Conservation (phyloP, 2,888 invertebrate genomes). For the Sisyra nigra region DNA sequence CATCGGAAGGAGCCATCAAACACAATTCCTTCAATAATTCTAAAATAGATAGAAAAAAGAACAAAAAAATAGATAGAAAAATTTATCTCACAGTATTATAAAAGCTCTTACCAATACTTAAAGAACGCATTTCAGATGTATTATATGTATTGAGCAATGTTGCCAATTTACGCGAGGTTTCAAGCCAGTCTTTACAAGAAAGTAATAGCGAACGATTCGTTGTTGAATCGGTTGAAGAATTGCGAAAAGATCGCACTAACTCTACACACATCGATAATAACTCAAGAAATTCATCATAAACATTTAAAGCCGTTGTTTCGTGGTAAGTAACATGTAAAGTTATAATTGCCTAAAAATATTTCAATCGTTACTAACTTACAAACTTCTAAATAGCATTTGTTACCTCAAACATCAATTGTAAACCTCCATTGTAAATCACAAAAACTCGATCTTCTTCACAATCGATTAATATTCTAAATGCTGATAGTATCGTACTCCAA, state of each 20-base stretch:
- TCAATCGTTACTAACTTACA: conserved; percentile 4
- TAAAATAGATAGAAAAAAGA: conserved; percentile 18
- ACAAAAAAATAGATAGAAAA: neutral
- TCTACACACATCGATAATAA: conserved; percentile 63
- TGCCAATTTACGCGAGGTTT: conserved; percentile 71
- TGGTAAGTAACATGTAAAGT: conserved; percentile 88
- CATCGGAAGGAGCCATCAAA: conserved; percentile 60
- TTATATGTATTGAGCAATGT: conserved; percentile 81
- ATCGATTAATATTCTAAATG: conserved; percentile 76
- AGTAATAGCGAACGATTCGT: conserved; percentile 32
- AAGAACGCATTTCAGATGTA: conserved; percentile 64
- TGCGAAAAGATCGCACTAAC: conserved; percentile 51
- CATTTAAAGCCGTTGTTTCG: conserved; percentile 81
- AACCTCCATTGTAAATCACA: conserved; percentile 79
- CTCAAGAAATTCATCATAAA: conserved; percentile 69
- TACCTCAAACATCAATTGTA: conserved; percentile 66
- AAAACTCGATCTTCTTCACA: conserved; percentile 77
- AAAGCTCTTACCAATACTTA: conserved; percentile 51
- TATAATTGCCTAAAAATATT: conserved; percentile 55
- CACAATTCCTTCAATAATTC: conserved; percentile 66
- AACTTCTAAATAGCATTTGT: conserved; percentile 9
- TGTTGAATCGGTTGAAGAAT: conserved; percentile 49
- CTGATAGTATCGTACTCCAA: conserved; percentile 88
- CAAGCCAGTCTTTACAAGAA: conserved; percentile 74
- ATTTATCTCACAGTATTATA: neutral